Base-by-base conservation (phyloP, 92 coral and sea anemone species). In the Zoanthus sansibaricus region DNA sequence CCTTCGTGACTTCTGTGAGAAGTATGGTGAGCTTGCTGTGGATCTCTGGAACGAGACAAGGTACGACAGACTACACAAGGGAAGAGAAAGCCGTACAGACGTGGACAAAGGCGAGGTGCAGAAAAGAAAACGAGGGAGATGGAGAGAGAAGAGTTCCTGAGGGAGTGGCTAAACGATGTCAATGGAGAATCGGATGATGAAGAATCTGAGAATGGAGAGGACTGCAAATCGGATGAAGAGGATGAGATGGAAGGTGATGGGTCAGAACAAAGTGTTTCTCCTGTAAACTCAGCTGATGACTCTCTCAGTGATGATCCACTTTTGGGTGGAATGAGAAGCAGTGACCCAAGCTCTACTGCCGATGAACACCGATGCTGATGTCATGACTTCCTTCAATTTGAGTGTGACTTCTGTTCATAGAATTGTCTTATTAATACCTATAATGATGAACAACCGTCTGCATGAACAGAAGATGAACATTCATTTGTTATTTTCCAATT, bases 241-340 rank as follows among this genome's bases (percentile, higher is more conserved):
- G 51, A 46, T 55, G 92, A 85, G 77, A 82, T 75, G 74, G 87
- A 87, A 84, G 82, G 73, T 75, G 86, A 69, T 37, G 90, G 45
- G 37, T 32, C 72, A 47, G 91, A 83, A 75, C 86, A 87, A 87
- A 79, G 74, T 83, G 89, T 78, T 79, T 74, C 77, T 69, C 55
- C 70, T 71, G 73, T 84, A 46, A 89, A 90, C 83, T 87, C 82
- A 32, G 82, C 74, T 86, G 90, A 75, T 72, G 79, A 48, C 76
- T 72, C 77, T 79, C 82, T 83, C 82, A 77, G 87, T 91, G 91
- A 91, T 82, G 91, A 87, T 86, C 91, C 90, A 64, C 84, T 87
- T 86, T 78, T 87, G 58, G 82, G 89, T 45, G 79, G 94, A 91
- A 87, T 87, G 94, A 91, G 89, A 87, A 91, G 91, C 90, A 82